Evolutionary conservation across 1,140 invertebrate genomes (phyloP).

Genomic region (Macrostomum lignano): DNA sequence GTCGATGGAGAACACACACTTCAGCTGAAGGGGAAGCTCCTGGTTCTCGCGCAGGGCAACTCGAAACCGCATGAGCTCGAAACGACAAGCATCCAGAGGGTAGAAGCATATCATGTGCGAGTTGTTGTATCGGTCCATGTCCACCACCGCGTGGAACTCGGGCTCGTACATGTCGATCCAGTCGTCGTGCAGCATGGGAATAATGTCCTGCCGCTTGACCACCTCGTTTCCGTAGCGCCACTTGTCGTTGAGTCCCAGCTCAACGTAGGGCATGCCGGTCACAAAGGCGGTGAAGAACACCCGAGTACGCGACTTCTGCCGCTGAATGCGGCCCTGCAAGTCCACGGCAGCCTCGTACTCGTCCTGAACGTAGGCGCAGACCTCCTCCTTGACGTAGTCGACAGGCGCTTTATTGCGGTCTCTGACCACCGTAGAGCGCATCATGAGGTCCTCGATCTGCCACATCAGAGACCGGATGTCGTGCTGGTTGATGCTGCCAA

Average conservation of each 20-base stretch:
- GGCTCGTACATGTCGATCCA: conserved; percentile 82
- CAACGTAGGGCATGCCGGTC: conserved; percentile 4
- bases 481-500: conserved; percentile 3
- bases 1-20: conserved; percentile 26
- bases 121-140: conserved; percentile 61
- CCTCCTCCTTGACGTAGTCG: conserved; percentile 3
- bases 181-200: conserved; percentile 91
- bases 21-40: conserved; percentile 77
- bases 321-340: not conserved
- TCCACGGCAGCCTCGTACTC: conserved; percentile 1
- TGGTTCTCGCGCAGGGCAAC: conserved; percentile 75
- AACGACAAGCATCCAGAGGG: conserved; percentile 83
- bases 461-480: conserved; percentile 1
- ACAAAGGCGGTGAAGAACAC: conserved; percentile 5
- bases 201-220: conserved; percentile 88
- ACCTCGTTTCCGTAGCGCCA: conserved; percentile 37
- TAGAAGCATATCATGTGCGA: conserved; percentile 75
- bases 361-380: conserved; percentile 4
- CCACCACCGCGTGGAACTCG: conserved; percentile 75
- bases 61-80: conserved; percentile 61
- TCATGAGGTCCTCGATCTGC: conserved; percentile 2
- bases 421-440: not conserved
- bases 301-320: conserved; percentile 3
- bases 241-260: conserved; percentile 6
- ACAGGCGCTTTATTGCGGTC: too few species aligned